A percentile compares a stretch with the other conserved stretches of the same genome.
These are phyloP conservation scores for Dipodomys merriami DNA, from an alignment of 2,113 vertebrate genomes.

Conservation along the genomic window DNA sequence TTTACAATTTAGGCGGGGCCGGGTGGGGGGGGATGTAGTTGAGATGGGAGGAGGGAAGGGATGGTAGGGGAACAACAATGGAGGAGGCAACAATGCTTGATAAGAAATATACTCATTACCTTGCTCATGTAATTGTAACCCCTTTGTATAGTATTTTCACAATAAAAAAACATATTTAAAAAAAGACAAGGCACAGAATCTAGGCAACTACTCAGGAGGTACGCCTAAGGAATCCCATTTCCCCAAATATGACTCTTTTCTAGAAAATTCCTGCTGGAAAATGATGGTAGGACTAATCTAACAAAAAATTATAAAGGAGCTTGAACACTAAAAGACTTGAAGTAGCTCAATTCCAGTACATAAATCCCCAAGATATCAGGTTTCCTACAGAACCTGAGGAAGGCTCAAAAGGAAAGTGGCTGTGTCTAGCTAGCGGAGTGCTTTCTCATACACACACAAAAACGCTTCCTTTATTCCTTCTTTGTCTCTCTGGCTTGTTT, in stretches of 20 bases:
- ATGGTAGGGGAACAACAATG: too few relatives aligned
- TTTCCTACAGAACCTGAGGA: background rate
- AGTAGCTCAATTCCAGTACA: background rate
- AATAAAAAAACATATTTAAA: too few relatives aligned
- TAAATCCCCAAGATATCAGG: background rate
- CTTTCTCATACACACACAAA: too few relatives aligned
- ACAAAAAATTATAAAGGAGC: background rate
- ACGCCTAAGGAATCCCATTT: background rate
- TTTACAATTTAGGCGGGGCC: too few relatives aligned
- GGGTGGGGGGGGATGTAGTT: too few relatives aligned
- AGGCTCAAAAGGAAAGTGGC: background rate
- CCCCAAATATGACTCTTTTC: background rate
- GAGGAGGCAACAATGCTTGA: too few relatives aligned
- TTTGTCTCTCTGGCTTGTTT: background rate
- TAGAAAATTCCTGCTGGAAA: constrained; percentile 18
- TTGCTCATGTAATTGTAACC: too few relatives aligned
- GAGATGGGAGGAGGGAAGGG: too few relatives aligned
- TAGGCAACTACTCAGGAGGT: background rate
- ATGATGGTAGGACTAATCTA: background rate
- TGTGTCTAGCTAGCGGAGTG: background rate
- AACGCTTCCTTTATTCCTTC: background rate
- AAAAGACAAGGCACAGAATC: background rate
- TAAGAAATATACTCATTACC: too few relatives aligned
- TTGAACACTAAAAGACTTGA: background rate
- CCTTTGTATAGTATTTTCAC: too few relatives aligned